These are phyloP conservation scores for Boloria selene DNA, from an alignment of 2,888 invertebrate genomes.

Conservation along the genomic window DNA sequence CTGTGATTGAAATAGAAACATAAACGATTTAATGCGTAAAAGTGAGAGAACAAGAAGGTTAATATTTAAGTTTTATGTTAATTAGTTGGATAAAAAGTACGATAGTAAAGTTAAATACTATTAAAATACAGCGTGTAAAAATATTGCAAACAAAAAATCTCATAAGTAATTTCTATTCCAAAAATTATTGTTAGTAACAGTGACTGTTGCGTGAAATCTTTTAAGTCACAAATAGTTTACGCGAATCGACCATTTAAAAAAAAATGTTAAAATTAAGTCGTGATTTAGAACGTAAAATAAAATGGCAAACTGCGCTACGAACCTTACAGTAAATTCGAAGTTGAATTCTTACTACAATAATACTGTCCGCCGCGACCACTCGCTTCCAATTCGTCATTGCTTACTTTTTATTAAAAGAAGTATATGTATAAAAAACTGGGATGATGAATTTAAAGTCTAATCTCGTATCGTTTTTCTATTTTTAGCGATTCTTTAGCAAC, in stretches of 20 bases:
- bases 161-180: too few relatives aligned
- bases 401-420: background rate
- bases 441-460: background rate
- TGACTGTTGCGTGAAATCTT: too few relatives aligned
- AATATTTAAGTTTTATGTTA: background rate
- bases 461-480: background rate
- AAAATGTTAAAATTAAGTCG: background rate
- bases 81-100: too few relatives aligned
- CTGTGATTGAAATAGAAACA: too few relatives aligned
- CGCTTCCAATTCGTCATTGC: background rate
- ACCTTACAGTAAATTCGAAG: slow-evolving; percentile 3
- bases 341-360: slow-evolving; percentile 17
- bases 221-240: background rate
- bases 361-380: slow-evolving; percentile 16
- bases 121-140: too few relatives aligned
- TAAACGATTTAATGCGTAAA: too few relatives aligned
- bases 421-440: background rate
- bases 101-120: too few relatives aligned
- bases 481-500: background rate
- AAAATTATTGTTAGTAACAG: too few relatives aligned
- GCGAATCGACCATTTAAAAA: background rate
- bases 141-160: too few relatives aligned
- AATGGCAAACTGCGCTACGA: background rate
- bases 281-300: background rate
- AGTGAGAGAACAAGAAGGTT: background rate